These are phyloP conservation scores for Loripinus fragilis DNA, from an alignment of 2,888 invertebrate genomes.

Conservation along the genomic window DNA sequence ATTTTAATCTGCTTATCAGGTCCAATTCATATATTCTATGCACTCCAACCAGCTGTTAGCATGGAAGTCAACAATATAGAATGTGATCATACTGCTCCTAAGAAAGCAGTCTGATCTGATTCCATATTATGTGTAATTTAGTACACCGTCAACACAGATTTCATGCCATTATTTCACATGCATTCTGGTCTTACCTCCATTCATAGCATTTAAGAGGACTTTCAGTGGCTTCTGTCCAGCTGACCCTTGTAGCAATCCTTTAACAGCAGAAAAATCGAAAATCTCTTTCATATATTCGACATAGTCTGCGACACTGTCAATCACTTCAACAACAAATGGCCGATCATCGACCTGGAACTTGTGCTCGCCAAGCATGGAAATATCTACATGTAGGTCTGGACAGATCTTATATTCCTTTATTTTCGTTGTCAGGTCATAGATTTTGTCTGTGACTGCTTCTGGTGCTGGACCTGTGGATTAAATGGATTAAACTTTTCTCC, in stretches of 20 bases:
- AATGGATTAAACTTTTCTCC: too few relatives aligned
- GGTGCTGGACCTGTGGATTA: slow-evolving; percentile 92
- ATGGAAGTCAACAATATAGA: too few relatives aligned
- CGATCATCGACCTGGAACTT: slow-evolving; percentile 86
- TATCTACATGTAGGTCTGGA: slow-evolving; percentile 88
- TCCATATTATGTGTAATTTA: too few relatives aligned
- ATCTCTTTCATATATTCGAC: slow-evolving; percentile 96
- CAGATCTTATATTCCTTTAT: slow-evolving; percentile 93
- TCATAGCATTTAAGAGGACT: slow-evolving; percentile 96
- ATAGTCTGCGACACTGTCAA: slow-evolving; percentile 96
- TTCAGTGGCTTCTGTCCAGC: slow-evolving; percentile 87
- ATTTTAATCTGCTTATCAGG: too few relatives aligned
- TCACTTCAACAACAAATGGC: slow-evolving; percentile 86
- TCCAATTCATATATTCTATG: too few relatives aligned
- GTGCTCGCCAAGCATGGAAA: slow-evolving; percentile 87
- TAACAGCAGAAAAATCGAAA: slow-evolving; percentile 95
- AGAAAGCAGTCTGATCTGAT: too few relatives aligned
- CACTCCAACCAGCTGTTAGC: too few relatives aligned
- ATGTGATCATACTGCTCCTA: too few relatives aligned
- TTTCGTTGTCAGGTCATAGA: slow-evolving; percentile 91
- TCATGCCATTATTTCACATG: too few relatives aligned
- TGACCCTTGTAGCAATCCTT: slow-evolving; percentile 89
- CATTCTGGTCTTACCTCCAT: slow-evolving; percentile 91
- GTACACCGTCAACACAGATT: too few relatives aligned
- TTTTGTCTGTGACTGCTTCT: slow-evolving; percentile 93